Evolutionary conservation across 2,113 vertebrate species (phyloP).

Genomic region (Petromus typicus): DNA sequence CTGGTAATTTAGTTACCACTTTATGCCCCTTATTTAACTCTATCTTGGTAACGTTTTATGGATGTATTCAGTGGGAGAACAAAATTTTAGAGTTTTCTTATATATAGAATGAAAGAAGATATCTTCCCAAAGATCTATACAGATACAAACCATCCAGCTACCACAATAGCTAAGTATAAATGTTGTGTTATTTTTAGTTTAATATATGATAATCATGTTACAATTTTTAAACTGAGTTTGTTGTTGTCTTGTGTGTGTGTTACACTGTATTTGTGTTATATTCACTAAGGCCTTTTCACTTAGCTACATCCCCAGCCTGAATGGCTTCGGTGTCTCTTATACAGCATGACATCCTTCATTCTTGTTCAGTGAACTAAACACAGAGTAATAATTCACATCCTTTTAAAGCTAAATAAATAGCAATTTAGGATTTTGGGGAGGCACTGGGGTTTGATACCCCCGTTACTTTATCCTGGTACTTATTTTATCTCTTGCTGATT

Average conservation of each 20-base stretch:
- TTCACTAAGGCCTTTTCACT: neutral
- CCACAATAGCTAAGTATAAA: conserved; percentile 38
- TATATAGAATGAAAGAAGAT: conserved; percentile 40
- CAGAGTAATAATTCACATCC: neutral
- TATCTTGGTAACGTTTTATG: neutral
- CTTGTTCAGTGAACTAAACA: conserved; percentile 24
- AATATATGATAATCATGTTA: conserved; percentile 49
- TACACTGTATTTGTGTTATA: neutral
- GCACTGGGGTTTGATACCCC: neutral
- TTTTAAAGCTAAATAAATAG: conserved; percentile 49
- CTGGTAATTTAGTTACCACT: conserved; percentile 2
- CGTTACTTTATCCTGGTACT: neutral
- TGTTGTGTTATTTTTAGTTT: conserved; percentile 55
- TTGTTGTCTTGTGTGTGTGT: conserved; percentile 10
- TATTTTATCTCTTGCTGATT: no score
- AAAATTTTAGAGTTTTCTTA: conserved; percentile 59
- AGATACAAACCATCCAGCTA: neutral
- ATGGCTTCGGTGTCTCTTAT: neutral
- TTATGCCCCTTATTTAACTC: neutral
- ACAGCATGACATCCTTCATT: neutral
- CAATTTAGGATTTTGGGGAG: neutral
- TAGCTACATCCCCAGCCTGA: neutral
- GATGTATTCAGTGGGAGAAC: conserved; percentile 1
- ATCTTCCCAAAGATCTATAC: conserved; percentile 7
- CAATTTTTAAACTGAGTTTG: conserved; percentile 27